A percentile compares a stretch with the other conserved stretches of the same genome.
Conservation (phyloP, 2,113 vertebrate genomes). For the Murina feae region DNA sequence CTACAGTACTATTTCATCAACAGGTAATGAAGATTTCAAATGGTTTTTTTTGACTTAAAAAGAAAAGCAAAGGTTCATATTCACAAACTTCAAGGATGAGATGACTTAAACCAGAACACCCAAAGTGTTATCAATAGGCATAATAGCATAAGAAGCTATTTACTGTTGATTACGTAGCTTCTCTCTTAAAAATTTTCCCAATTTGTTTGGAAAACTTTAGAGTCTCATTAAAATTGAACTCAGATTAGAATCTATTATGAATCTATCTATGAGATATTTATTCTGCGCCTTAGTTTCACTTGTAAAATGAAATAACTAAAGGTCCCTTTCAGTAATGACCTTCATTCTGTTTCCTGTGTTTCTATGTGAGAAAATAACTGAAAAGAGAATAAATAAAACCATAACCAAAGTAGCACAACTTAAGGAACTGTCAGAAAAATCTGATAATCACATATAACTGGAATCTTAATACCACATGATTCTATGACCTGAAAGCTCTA, state of each 20-base stretch:
- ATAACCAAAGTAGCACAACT: background rate
- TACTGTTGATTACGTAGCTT: background rate
- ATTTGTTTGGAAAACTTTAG: background rate
- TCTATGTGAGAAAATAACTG: background rate
- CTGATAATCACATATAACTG: background rate
- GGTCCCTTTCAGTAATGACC: background rate
- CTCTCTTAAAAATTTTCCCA: background rate
- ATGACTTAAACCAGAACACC: background rate
- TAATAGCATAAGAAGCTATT: background rate
- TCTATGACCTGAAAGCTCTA: background rate
- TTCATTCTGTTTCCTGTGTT: background rate
- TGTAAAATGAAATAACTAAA: background rate
- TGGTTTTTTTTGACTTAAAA: background rate
- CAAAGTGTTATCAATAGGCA: background rate
- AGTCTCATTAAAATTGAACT: background rate
- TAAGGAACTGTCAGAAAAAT: background rate
- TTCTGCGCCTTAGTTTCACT: background rate
- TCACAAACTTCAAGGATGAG: background rate
- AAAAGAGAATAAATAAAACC: background rate
- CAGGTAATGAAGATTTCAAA: background rate
- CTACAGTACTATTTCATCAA: background rate
- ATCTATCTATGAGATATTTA: background rate
- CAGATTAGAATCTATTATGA: background rate
- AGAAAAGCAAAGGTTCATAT: background rate
- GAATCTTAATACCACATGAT: background rate